phyloP scores from a whole-genome alignment of 2,797 vertebrate genomes.

The Macropodus opercularis region DNA sequence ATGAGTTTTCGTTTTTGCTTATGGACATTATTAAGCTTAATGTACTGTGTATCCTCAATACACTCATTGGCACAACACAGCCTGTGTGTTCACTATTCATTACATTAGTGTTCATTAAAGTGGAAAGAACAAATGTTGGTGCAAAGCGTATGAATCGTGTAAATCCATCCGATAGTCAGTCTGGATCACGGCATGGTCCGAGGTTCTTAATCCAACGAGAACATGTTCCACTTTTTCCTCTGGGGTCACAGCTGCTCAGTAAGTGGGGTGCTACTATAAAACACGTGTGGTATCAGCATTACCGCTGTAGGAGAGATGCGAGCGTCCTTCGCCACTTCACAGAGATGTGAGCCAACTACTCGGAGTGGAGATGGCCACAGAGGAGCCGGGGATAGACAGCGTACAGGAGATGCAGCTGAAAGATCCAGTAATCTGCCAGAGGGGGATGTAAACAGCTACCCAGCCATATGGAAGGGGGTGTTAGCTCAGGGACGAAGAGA shows the following conservation, averaged over 20 bases:
- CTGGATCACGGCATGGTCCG: not conserved
- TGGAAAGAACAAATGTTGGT: no score
- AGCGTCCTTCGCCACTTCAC: conserved; percentile 51
- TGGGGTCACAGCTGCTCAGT: conserved; percentile 14
- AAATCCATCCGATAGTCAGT: not conserved
- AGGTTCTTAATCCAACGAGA: conserved; percentile 30
- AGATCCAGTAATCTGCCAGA: conserved; percentile 5
- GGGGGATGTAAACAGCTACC: conserved; percentile 38
- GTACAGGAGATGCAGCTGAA: conserved; percentile 25
- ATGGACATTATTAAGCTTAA: no score
- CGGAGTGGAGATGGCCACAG: conserved; percentile 45
- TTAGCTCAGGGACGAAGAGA: conserved; percentile 18
- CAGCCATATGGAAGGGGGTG: conserved; percentile 38
- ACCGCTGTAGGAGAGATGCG: conserved; percentile 23
- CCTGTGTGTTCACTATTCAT: no score
- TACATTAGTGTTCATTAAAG: no score
- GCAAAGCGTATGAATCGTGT: no score
- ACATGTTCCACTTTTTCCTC: conserved; percentile 37
- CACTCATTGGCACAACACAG: no score
- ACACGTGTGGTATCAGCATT: conserved; percentile 20
- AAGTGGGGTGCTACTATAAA: conserved; percentile 29
- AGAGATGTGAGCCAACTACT: conserved; percentile 54
- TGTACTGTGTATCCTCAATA: no score
- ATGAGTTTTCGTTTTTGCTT: no score
- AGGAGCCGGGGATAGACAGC: conserved; percentile 39